Evolutionary conservation across 1,140 invertebrate genomes (phyloP), one percentile per base, ranked within the genome.

Genomic region (Stegodyphus mimosarum): DNA sequence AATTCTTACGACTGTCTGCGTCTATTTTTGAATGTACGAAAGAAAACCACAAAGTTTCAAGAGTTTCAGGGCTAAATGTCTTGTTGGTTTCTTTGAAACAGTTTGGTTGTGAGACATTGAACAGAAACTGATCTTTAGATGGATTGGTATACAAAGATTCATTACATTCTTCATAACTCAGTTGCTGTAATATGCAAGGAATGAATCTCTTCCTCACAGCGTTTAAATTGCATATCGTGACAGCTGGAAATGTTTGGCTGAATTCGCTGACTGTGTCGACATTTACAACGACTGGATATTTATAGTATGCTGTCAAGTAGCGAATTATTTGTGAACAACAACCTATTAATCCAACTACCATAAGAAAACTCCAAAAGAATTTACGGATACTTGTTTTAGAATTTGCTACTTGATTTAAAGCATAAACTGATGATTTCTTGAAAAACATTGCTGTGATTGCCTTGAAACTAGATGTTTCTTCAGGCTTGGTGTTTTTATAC

Each of bases 221-320:
- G 55, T 85, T 85, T 15, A 85, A 49, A 51, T 85, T 85, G 60
- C 83, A 85, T 7, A 85, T 63, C 15, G 83, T 85, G 6, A 85
- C 83, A 6, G 74, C 75, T 6, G 83, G 75, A 72, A 85, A 85
- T 4, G 51, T 15, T 66, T 77, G 83, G 7, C 51, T 78, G n/a
- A 77, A 64, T 5, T 18, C 11, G 7, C 67, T 85, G 6, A 64
- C 64, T 1, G 75, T 63, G 48, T 85, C 83, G 6, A 78, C 64
- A 7, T 77, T 85, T 6, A 78, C 69, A 7, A 85, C 75, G 13
- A 85, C 83, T 0, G 83, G 83, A 49, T 85, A 85, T 33, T 13
- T 7, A 50, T 71, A 85, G 55, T 85, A 85, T 0, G 75, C 67
- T 1, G 66, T 55, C 15, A 85, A 52, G 51, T 77, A 85, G 7